Evolutionary conservation across 2,797 vertebrate genomes (phyloP).

Genomic region (Apodemus agrarius): DNA sequence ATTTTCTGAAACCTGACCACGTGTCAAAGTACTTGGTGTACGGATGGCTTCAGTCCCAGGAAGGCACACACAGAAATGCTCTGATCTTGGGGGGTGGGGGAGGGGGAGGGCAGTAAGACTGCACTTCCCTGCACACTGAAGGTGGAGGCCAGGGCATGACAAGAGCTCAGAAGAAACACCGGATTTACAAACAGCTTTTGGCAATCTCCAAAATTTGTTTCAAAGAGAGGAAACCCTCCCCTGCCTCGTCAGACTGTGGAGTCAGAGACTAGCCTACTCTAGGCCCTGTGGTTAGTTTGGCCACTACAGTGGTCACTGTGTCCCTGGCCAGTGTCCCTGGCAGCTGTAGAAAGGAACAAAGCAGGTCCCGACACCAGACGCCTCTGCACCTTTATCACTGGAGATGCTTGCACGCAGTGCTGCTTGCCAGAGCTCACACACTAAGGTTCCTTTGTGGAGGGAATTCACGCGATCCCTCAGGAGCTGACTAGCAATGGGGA

Average conservation of each 20-base stretch:
- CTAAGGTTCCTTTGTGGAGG: conserved; percentile 46
- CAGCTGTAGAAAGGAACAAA: not conserved
- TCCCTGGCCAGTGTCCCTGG: not conserved
- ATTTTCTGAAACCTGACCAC: not conserved
- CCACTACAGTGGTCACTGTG: not conserved
- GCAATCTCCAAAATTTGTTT: conserved; percentile 2
- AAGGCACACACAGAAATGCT: not conserved
- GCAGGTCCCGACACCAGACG: not conserved
- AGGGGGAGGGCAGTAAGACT: not conserved
- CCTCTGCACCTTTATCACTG: not conserved
- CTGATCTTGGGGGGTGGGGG: not conserved
- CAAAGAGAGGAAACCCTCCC: not conserved
- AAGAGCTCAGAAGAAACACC: not conserved
- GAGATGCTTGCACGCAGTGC: not conserved
- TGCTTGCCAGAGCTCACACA: not conserved
- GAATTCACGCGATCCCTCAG: not conserved
- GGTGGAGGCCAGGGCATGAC: not conserved
- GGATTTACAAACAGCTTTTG: not conserved
- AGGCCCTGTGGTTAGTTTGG: not conserved
- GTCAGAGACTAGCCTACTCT: not conserved
- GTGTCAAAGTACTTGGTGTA: too few relatives aligned
- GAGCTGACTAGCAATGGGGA: not conserved
- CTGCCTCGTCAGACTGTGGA: not conserved
- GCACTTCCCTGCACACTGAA: too few relatives aligned
- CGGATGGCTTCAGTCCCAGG: not conserved